These are phyloP conservation scores for Platycnemis pennipes DNA, from an alignment of 2,888 invertebrate species.

Conservation along the genomic window DNA sequence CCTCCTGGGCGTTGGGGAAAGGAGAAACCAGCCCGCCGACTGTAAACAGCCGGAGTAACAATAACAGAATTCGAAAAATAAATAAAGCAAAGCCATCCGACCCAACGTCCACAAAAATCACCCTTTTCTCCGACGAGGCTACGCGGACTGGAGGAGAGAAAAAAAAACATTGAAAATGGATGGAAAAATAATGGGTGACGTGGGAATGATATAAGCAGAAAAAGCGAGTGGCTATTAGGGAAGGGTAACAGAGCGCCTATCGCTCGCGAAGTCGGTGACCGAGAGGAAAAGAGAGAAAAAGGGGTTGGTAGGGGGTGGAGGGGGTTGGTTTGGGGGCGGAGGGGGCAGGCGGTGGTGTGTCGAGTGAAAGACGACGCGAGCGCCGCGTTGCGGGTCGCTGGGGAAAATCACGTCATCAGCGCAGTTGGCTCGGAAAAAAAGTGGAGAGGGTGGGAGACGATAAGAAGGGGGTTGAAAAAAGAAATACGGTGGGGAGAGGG, in stretches of 20 bases:
- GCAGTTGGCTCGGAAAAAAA: background rate
- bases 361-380: background rate
- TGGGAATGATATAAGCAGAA: conserved; percentile 36
- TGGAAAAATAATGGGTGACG: background rate
- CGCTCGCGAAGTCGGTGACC: conserved; percentile 33
- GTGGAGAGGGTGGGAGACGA: conserved; percentile 15
- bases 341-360: conserved; percentile 21
- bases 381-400: conserved; percentile 31
- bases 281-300: background rate
- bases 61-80: background rate
- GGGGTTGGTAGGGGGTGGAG: background rate
- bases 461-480: too few relatives aligned
- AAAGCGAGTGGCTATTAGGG: conserved; percentile 26
- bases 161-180: background rate
- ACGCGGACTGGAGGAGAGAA: background rate
- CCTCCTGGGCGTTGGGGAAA: background rate
- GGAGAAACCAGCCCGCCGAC: background rate
- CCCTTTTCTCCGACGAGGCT: background rate
- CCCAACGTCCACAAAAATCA: background rate
- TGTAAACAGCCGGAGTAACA: background rate
- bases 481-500: background rate
- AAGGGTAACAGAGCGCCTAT: conserved; percentile 28
- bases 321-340: background rate
- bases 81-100: background rate
- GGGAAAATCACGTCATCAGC: background rate